Base-by-base conservation (phyloP, 1,140 invertebrate species). In the Drosophila orena region DNA sequence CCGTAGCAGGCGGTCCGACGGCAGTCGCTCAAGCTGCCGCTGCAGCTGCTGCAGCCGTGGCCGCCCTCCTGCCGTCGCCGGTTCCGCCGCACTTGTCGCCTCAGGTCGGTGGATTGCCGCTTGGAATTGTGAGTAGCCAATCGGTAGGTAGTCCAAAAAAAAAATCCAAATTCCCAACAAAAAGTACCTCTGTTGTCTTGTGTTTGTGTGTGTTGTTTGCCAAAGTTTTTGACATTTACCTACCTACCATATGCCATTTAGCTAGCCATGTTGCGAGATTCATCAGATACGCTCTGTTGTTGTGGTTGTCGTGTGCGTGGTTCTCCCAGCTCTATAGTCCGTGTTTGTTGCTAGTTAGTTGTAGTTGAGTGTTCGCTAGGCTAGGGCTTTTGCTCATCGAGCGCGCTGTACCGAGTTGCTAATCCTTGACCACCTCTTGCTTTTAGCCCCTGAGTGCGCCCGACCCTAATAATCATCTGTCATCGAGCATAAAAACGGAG, bases 1-100 rank as follows among this genome's bases (percentile, higher is more conserved):
- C 59, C 38, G 59, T 55, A 56, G 59, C 38, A 37, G 59, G 54
- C 59, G 59, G 81, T 42, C 54, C 68, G 54, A 91, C 93, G 79
- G 52, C 76, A 57, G 71, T 61, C 74, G 40, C 27, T 38, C 60
- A 64, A 64, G 61, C 85, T 94, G 95, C 94, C 94, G 73, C 95
- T 43, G 70, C 52, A 59, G 61, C 89, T 66, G 84, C 81, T 47
- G 77, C 86, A 72, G 79, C 91, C 61, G 84, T 89, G 44, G 89
- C 84, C 50, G 76, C 81, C 17, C 76, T 86, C 56, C 70, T 64
- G 42, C 56, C 60, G 55, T 77, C 80, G 60, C 72, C 89, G 52
- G 78, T 91, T 76, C 89, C 83, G 86, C 81, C 86, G 62, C 90
- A 83, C 70, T 85, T 90, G 79, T 88, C 91, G 73, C 85, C 91